Conservation (phyloP, 2,113 vertebrate species). For the Pogonocichla stellata region DNA sequence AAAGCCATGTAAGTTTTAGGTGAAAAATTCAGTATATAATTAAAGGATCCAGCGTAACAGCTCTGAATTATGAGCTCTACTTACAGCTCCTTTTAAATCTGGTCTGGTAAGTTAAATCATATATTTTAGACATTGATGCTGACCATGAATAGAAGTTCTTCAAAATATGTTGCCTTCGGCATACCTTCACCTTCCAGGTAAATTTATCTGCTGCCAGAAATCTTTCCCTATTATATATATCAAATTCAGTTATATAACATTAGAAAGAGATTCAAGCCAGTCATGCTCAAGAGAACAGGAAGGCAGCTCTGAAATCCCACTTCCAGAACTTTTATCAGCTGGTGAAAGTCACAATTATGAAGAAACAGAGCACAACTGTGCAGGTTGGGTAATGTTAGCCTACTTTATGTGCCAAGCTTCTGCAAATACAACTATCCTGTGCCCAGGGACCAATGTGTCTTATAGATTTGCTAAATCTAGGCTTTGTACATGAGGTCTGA, state of each 20-base stretch:
- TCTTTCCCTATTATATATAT: not conserved
- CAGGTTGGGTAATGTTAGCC: not conserved
- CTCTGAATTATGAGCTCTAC: slow-evolving; percentile 44
- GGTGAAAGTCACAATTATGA: not conserved
- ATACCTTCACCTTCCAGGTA: slow-evolving; percentile 3
- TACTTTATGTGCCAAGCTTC: not conserved
- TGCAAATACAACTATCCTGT: not conserved
- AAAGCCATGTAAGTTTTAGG: not conserved
- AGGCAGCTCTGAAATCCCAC: not conserved
- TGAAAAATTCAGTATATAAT: slow-evolving; percentile 34
- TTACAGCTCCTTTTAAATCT: slow-evolving; percentile 29
- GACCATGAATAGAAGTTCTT: not conserved
- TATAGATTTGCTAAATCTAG: not conserved
- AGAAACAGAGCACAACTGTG: not conserved
- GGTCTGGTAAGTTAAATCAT: slow-evolving; percentile 12
- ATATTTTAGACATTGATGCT: not conserved
- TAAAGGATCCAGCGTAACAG: not conserved
- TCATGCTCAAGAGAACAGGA: not conserved
- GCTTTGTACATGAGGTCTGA: not conserved
- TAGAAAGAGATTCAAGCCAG: not conserved
- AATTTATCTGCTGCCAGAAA: slow-evolving; percentile 13
- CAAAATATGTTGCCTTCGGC: not conserved
- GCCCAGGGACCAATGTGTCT: not conserved
- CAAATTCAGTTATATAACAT: not conserved
- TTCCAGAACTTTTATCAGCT: not conserved